These are phyloP conservation scores for Passer domesticus DNA, from an alignment of 2,113 vertebrate genomes.

Conservation along the genomic window DNA sequence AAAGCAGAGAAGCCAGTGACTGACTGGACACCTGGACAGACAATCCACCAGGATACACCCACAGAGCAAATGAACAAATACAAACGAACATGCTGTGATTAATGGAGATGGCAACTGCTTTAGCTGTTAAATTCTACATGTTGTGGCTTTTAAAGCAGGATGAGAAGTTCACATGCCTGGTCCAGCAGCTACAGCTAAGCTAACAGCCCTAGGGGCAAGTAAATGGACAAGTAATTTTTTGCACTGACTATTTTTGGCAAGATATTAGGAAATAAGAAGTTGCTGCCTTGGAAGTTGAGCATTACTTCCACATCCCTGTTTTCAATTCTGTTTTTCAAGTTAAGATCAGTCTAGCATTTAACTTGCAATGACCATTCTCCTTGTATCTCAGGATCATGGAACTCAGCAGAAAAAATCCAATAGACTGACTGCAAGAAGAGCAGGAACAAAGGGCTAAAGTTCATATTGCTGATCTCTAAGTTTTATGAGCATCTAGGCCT, in stretches of 20 bases:
- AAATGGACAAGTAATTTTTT: neutral
- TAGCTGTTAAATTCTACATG: neutral
- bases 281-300: neutral
- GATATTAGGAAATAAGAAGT: neutral
- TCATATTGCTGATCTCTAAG: neutral
- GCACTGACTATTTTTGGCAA: neutral
- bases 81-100: neutral
- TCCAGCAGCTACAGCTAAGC: neutral
- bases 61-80: neutral
- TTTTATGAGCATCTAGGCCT: neutral
- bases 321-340: neutral
- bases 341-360: neutral
- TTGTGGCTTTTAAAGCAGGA: neutral
- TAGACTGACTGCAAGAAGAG: neutral
- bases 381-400: neutral
- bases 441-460: neutral
- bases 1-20: neutral
- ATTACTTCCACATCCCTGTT: neutral
- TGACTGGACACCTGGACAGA: neutral
- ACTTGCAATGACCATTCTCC: neutral
- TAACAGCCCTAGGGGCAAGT: neutral
- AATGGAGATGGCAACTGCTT: neutral
- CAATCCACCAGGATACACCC: neutral
- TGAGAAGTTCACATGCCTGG: neutral
- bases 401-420: neutral